Conservation (phyloP, 2,888 invertebrate species). For the Thecocarcelia acutangulata region DNA sequence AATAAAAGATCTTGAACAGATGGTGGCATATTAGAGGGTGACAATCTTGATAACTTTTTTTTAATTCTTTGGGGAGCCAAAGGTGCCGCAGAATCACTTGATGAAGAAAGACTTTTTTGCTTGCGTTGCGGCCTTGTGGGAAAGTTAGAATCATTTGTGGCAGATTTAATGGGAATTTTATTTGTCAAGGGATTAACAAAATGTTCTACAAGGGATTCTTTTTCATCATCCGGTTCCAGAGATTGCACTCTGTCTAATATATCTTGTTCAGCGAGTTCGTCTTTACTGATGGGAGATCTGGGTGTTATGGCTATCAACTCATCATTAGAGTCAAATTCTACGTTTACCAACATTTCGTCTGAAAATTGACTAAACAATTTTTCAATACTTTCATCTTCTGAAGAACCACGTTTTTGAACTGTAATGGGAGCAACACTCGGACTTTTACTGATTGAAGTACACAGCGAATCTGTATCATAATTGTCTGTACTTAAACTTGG, state of each 20-base stretch:
- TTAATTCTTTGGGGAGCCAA: conserved; percentile 75
- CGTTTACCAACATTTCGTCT: conserved; percentile 79
- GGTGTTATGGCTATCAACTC: conserved; percentile 78
- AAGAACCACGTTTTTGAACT: conserved; percentile 76
- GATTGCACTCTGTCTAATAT: conserved; percentile 74
- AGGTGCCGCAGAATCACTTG: conserved; percentile 75
- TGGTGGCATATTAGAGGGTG: conserved; percentile 78
- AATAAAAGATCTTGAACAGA: conserved; percentile 79
- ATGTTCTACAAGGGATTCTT: conserved; percentile 10
- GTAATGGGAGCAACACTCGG: conserved; percentile 76
- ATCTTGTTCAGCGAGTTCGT: conserved; percentile 70
- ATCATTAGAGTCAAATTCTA: conserved; percentile 80
- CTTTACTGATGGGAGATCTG: conserved; percentile 58
- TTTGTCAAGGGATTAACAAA: neutral
- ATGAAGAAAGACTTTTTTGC: conserved; percentile 78
- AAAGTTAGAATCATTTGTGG: conserved; percentile 71
- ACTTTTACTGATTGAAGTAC: conserved; percentile 78
- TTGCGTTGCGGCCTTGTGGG: conserved; percentile 76
- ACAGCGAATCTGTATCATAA: conserved; percentile 74
- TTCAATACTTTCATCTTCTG: conserved; percentile 80
- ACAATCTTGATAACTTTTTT: conserved; percentile 75
- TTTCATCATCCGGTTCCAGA: conserved; percentile 72
- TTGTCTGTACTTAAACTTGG: conserved; percentile 57
- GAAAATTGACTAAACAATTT: conserved; percentile 78
- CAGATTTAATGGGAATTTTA: conserved; percentile 42